These are phyloP conservation scores for Probaryconus sp. DNA, from an alignment of 1,140 invertebrate species.

Conservation along the genomic window DNA sequence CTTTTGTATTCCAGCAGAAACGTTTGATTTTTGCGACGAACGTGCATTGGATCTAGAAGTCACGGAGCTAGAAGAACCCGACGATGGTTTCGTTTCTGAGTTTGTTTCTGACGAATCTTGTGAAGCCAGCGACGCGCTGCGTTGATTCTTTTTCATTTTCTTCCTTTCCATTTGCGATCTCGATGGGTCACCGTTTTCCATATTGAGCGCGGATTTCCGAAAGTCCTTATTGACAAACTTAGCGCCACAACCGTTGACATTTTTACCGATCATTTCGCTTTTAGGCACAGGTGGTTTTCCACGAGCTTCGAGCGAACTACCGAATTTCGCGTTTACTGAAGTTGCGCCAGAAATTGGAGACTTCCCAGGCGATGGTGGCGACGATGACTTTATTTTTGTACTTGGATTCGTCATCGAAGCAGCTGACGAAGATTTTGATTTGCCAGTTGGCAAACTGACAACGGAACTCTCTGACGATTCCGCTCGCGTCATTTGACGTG, in stretches of 20 bases:
- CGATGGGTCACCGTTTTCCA: slow-evolving; percentile 78
- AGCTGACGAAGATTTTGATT: slow-evolving; percentile 72
- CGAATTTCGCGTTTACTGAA: slow-evolving; percentile 68
- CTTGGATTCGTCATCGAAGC: slow-evolving; percentile 72
- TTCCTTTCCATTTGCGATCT: slow-evolving; percentile 66
- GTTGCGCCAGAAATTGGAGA: slow-evolving; percentile 57
- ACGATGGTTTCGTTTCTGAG: slow-evolving; percentile 47
- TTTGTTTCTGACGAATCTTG: slow-evolving; percentile 70
- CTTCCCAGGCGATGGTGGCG: slow-evolving; percentile 60
- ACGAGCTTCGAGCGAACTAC: slow-evolving; percentile 70
- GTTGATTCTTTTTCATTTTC: slow-evolving; percentile 66
- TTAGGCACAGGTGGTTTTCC: slow-evolving; percentile 77
- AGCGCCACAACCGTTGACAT: slow-evolving; percentile 35
- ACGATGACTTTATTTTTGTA: slow-evolving; percentile 74
- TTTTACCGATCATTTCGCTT: slow-evolving; percentile 72
- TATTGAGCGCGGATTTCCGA: slow-evolving; percentile 86
- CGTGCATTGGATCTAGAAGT: slow-evolving; percentile 44
- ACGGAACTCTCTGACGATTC: slow-evolving; percentile 68
- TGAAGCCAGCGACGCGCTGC: slow-evolving; percentile 69
- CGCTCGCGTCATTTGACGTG: slow-evolving; percentile 70
- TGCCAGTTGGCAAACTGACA: slow-evolving; percentile 75
- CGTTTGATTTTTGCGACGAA: slow-evolving; percentile 48
- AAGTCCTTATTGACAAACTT: slow-evolving; percentile 85
- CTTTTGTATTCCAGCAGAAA: slow-evolving; percentile 52
- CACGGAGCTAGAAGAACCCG: slow-evolving; percentile 37